Base-by-base conservation (phyloP, 2,888 invertebrate genomes). In the Drosophila austrosaltans region DNA sequence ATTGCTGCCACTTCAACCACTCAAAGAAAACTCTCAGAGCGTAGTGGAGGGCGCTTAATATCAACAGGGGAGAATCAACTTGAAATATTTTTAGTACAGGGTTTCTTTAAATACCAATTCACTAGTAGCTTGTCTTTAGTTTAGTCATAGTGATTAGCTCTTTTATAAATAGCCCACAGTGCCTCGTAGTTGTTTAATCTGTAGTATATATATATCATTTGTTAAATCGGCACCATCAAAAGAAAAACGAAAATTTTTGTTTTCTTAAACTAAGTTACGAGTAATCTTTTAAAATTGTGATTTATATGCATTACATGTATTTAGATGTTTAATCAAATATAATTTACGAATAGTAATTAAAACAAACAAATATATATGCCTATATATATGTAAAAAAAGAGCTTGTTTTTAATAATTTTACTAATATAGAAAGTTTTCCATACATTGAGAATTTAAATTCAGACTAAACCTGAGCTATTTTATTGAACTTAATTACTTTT, bases 261-360 rank as follows among this genome's bases (percentile, higher is more conserved):
- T 28, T 69, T 69, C 59, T 30, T 30, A 30, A 62, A 20, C 20
- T 76, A 73, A 32, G 56, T 64, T 63, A 36, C 8, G 10, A 36
- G 10, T 36, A 58, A 61, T 28, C 40, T 30, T 7, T 69, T 70
- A 36, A 63, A 75, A 76, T 72, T 75, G 75, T 75, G 75, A 75
- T 75, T 66, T 44, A 30, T 63, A 66, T 71, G 77, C 65, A 71
- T 76, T 73, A 73, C 66, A 72, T 40, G 40, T 57, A 61, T 65
- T 12, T 7, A 25, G 94, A 94, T 32, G 81, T 94, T 42, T 94
- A 94, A 79, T 92, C 93, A 66, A 96, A 95, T 91, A 93, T 96
- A 48, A 10, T 48, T 22, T 25, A 48, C 25, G 10, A 2, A 25
- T 25, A 48, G 48, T 48, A 20, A 25, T 25, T 44, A 44, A 44